Evolutionary conservation across 2,113 vertebrate genomes (phyloP), one percentile per base, ranked within the genome.

Genomic region (Madoqua kirkii): DNA sequence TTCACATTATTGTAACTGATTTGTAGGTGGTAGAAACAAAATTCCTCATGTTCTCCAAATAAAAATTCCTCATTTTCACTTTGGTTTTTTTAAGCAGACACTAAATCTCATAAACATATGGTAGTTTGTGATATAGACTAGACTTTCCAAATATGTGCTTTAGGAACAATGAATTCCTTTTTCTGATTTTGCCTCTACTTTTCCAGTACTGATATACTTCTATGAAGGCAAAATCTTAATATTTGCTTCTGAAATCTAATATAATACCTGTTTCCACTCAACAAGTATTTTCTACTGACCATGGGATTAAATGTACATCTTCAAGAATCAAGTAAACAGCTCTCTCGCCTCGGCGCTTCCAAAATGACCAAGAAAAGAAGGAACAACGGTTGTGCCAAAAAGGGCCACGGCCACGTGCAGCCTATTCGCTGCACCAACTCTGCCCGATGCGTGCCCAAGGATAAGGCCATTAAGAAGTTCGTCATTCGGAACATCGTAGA

Each of bases 11-110:
- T 67, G 6, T 59, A 87, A 64, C 13, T 33, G 4, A 21, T 48
- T 81, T 84, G 12, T 15, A 91, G 52, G 48, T 40, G 74, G 10
- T 7, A 82, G n/a, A 13, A 95, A 84, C 8, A 62, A 74, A 54
- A 88, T n/a, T 62, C 7, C n/a, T 54, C 16, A 82, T 55, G 31
- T 93, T 13, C 31, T 7, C 57, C 79, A 89, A 89, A 96, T 62
- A 95, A 81, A 87, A 91, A 89, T 52, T 91, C 83, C 62, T 96
- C 43, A 55, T 88, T 96, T 95, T 94, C 67, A 87, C 45, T 48
- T 95, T 76, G 21, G 8, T 76, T 76, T 94, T 90, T 97, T 64
- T 33, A 91, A 59, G 16, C 14, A 93, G 62, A 93, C 43, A 55
- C 15, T 79, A 71, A 94, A 57, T 82, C 27, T 60, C 81, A 19